Evolutionary conservation across 2,888 invertebrate genomes (phyloP).

Genomic region (Eugnorisma glareosa): DNA sequence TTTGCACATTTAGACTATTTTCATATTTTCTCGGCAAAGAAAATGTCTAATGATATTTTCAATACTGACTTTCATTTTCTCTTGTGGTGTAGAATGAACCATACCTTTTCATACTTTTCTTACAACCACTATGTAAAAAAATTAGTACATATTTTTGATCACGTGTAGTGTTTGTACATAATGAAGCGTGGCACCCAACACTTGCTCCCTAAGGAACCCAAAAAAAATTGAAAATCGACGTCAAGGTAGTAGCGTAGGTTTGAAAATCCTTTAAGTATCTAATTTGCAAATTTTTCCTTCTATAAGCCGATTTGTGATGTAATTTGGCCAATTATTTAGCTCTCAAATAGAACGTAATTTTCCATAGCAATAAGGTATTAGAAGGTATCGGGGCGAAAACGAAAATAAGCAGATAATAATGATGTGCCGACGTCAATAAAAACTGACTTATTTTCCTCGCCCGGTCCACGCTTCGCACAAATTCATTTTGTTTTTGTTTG

Average conservation of each 20-base stretch:
- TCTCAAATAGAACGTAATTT: slow-evolving; percentile 84
- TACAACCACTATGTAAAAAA: neutral
- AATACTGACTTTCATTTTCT: slow-evolving; percentile 1
- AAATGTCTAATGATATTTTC: neutral
- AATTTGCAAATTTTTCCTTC: slow-evolving; percentile 83
- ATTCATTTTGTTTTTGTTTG: slow-evolving; percentile 52
- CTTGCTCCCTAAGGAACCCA: slow-evolving; percentile 25
- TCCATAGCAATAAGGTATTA: slow-evolving; percentile 79
- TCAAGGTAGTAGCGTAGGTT: slow-evolving; percentile 62
- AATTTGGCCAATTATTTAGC: slow-evolving; percentile 86
- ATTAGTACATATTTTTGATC: neutral
- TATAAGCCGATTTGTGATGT: slow-evolving; percentile 83
- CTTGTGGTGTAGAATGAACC: neutral
- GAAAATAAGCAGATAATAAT: slow-evolving; percentile 86
- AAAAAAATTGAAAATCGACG: slow-evolving; percentile 27
- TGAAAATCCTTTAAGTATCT: slow-evolving; percentile 84
- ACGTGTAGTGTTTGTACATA: neutral
- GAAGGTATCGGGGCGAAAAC: slow-evolving; percentile 77
- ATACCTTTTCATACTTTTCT: neutral
- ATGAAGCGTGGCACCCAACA: neutral
- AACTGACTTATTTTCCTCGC: slow-evolving; percentile 68
- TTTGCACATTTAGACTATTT: neutral
- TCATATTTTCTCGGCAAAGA: neutral
- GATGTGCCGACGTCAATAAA: slow-evolving; percentile 81
- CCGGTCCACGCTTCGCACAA: slow-evolving; percentile 37